Base-by-base conservation (phyloP, 1,140 invertebrate species). In the Drosophila rufa region DNA sequence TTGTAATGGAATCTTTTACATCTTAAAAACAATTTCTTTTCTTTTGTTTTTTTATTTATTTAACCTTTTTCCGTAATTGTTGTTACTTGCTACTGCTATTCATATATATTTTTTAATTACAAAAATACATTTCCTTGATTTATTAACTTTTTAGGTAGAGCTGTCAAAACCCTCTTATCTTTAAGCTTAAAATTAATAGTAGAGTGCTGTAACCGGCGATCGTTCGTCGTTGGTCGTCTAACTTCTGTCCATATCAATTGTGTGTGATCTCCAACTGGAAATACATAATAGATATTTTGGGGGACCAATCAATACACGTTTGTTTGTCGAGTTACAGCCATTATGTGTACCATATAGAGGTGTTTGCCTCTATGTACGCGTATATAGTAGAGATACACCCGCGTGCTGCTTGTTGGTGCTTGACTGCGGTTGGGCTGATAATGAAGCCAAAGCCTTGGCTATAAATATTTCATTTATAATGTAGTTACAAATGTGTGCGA, bases 391-490 rank as follows among this genome's bases (percentile, higher is more conserved):
- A 55, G 14, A 55, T 40, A 40, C 8, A 69, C 27, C 15, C n/a
- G 40, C 43, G 33, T 56, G 19, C 22, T 38, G 17, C n/a, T 46
- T n/a, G 40, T 30, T 56, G 25, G 25, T 19, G 50, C 56, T 25
- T 62, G 25, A 53, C 38, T 70, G 69, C 42, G 48, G 70, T 55
- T 45, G n/a, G 47, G 33, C 74, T 77, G 75, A 77, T 77, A 77
- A 77, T 77, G 74, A 77, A 67, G 75, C 48, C 55, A 77, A 68
- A 77, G 74, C 64, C 74, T 77, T 69, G 75, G 45, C 75, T 77
- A 77, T 77, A 77, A 77, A 77, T 77, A 77, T 77, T 77, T 68
- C 48, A 77, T 77, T 67, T 77, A 67, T 76, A 48, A 75, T 64
- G 60, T 75, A 55, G 53, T 57, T 76, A 77, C 62, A 43, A 68